Percentiles rank a stretch among this genome's conserved stretches.
Evolutionary conservation across 2,888 invertebrate genomes (phyloP).

Genomic region (Cantharis rufa): DNA sequence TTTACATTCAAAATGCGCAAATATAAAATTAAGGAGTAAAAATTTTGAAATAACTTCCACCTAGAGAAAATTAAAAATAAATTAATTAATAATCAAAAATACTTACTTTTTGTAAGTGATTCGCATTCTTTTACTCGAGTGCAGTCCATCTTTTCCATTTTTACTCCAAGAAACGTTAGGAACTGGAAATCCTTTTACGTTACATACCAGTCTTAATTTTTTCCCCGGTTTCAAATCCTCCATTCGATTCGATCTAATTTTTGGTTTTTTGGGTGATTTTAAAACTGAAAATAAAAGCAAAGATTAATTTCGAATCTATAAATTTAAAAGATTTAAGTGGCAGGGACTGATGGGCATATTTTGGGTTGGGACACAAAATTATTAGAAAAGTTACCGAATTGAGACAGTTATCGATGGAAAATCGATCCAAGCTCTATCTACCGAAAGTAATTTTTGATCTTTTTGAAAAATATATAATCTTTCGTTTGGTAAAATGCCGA

Average conservation of each 20-base stretch:
- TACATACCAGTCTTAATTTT: conserved; percentile 70
- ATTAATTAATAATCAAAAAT: background rate
- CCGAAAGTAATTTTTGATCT: conserved; percentile 7
- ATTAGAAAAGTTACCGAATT: background rate
- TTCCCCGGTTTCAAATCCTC: conserved; percentile 34
- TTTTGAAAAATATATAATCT: conserved; percentile 23
- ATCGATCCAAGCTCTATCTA: background rate
- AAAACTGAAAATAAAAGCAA: conserved; percentile 41
- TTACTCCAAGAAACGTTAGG: conserved; percentile 84
- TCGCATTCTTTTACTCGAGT: conserved; percentile 62
- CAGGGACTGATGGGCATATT: background rate
- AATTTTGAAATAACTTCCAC: background rate
- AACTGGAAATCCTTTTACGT: conserved; percentile 75
- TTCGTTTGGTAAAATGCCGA: conserved; percentile 34
- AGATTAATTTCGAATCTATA: background rate
- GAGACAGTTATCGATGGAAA: no score
- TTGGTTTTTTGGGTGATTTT: conserved; percentile 37
- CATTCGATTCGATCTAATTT: conserved; percentile 26
- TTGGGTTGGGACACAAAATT: background rate
- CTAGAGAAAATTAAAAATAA: no score
- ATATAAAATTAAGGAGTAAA: background rate
- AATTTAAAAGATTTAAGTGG: background rate
- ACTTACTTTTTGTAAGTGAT: conserved; percentile 67
- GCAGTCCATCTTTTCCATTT: conserved; percentile 74
- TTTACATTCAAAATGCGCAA: background rate